Evolutionary conservation across 2,888 invertebrate genomes (phyloP).

Genomic region (Apotomis capreana): DNA sequence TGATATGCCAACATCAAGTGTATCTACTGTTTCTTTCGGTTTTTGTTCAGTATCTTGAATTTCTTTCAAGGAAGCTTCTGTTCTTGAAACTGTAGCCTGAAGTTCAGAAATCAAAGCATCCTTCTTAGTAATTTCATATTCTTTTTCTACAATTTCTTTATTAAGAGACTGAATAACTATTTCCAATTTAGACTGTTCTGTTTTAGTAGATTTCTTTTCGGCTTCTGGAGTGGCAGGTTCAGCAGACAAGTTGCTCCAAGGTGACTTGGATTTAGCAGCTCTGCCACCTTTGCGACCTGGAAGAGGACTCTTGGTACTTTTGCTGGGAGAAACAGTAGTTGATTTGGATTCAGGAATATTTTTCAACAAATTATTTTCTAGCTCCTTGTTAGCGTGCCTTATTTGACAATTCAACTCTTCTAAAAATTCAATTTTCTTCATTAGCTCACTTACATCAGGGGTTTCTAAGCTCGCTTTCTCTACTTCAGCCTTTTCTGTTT

Average conservation of each 20-base stretch:
- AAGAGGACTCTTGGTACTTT: constrained; percentile 69
- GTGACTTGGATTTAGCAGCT: constrained; percentile 74
- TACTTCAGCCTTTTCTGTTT: constrained; percentile 74
- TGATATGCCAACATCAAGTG: constrained; percentile 58
- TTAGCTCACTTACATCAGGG: constrained; percentile 70
- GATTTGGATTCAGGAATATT: constrained; percentile 63
- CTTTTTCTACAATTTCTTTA: constrained; percentile 78
- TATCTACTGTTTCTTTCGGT: constrained; percentile 47
- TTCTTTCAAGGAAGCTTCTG: constrained; percentile 51
- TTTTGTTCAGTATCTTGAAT: constrained; percentile 47
- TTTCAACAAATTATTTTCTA: constrained; percentile 77
- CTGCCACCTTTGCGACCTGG: constrained; percentile 72
- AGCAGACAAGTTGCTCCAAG: constrained; percentile 74
- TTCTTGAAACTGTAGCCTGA: constrained; percentile 51
- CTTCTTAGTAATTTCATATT: constrained; percentile 72
- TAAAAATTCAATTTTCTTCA: constrained; percentile 79
- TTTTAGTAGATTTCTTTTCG: constrained; percentile 69
- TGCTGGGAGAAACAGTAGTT: constrained; percentile 58
- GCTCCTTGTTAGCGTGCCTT: constrained; percentile 78
- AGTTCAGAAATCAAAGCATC: constrained; percentile 73
- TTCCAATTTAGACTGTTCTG: constrained; percentile 68
- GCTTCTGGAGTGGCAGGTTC: constrained; percentile 69
- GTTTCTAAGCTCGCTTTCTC: constrained; percentile 84
- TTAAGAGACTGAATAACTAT: constrained; percentile 73
- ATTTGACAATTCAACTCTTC: constrained; percentile 81